Base-by-base conservation (phyloP, 35 echinoderm and acorn worm species). In the Patiria miniata region DNA sequence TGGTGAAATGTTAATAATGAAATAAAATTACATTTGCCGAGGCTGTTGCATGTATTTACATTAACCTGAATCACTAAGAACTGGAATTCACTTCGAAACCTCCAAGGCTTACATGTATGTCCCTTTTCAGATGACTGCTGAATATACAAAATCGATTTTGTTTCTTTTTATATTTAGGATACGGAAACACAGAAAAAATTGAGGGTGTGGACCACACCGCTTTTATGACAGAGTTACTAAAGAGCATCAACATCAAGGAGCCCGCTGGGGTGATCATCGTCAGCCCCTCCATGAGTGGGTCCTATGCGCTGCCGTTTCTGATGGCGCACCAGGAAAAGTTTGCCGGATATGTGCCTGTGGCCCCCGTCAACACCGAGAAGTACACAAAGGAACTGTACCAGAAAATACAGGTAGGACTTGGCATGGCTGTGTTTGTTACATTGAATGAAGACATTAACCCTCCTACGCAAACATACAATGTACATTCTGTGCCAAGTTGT, bases 271-370 rank as follows among this genome's bases (percentile, higher is more conserved):
- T 77, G 39, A 68, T 96, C 18, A 85, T 96, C 50, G 81, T 90
- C 57, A 97, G 95, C 81, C 95, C 95, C 22, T 97, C 95, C 3
- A 93, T 97, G 91, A 97, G 95, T 80, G 95, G 95, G 8, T 52
- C 28, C 4, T 97, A 40, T 26, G 21, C 91, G 1, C 78, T 97
- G 15, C 91, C 91, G 0, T 79, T 94, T 3, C 80, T 97, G 53
- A 87, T 94, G 40, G 55, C 73, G 34, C 85, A 91, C 36, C 73
- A 80, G 16, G 89, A 91, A 6, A 56, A 40, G 15, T 86, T 97
- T 36, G 88, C 87, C 39, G 95, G 91, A 2, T 97, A 85, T 50
- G 68, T 94, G 52, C 95, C 95, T 17, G 91, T 97, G 23, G 91
- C 95, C 40, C 95, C 95, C 10, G 95, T 91, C 12, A 81, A 39